These are phyloP conservation scores for Parthenolecanium corni DNA, from an alignment of 2,888 invertebrate species.

Conservation along the genomic window DNA sequence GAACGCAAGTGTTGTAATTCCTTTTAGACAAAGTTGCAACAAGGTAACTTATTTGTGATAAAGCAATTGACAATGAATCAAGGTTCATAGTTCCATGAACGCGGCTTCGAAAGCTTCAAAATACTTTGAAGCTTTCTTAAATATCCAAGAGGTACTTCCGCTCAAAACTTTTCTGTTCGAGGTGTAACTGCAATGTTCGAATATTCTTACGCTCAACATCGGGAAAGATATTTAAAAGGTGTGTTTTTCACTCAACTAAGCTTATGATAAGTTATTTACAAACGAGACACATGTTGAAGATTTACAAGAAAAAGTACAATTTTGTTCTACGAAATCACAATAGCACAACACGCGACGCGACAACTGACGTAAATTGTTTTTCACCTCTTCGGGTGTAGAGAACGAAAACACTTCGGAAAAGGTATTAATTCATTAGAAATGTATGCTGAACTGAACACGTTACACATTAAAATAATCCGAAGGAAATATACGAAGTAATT, in stretches of 20 bases:
- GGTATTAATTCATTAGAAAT: too few relatives aligned
- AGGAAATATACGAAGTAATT: too few relatives aligned
- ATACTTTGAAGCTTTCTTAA: slow-evolving; percentile 82
- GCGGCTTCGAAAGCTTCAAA: slow-evolving; percentile 91
- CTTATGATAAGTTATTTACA: too few relatives aligned
- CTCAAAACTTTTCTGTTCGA: slow-evolving; percentile 38
- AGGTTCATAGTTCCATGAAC: slow-evolving; percentile 96
- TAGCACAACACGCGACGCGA: background rate
- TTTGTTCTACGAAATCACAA: background rate
- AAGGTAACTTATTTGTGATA: slow-evolving; percentile 97
- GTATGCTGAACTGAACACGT: too few relatives aligned
- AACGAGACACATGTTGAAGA: too few relatives aligned
- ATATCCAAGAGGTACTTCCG: slow-evolving; percentile 56
- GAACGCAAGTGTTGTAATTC: slow-evolving; percentile 81
- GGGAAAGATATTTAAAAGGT: slow-evolving; percentile 35
- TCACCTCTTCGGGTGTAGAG: too few relatives aligned
- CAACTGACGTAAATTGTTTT: background rate
- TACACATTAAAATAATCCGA: too few relatives aligned
- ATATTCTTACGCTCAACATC: slow-evolving; percentile 44
- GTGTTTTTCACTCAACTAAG: too few relatives aligned
- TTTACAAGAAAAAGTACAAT: background rate
- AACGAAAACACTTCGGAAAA: too few relatives aligned
- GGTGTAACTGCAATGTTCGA: slow-evolving; percentile 43
- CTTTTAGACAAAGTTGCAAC: slow-evolving; percentile 91
- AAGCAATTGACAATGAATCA: slow-evolving; percentile 96